Evolutionary conservation across 2,113 vertebrate genomes (phyloP).

Genomic region (Felis catus): F.catus_Fca126_mat1.0 CM031424.1:68645501-68646000

Average conservation of each 20-base stretch:
- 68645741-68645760: not conserved
- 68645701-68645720: not conserved
- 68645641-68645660: not conserved
- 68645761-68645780: not conserved
- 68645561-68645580: not conserved
- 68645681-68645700: too few relatives aligned
- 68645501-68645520: too few relatives aligned
- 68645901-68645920: not conserved
- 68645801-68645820: not conserved
- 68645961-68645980: not conserved
- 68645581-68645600: not conserved
- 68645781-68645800: not conserved
- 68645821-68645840: not conserved
- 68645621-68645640: not conserved
- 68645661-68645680: not conserved
- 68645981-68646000: not conserved
- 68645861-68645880: not conserved
- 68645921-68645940: not conserved
- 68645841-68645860: not conserved
- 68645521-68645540: too few relatives aligned
- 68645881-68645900: not conserved
- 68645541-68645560: too few relatives aligned
- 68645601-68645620: not conserved
- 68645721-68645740: not conserved
- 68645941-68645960: not conserved